Base-by-base conservation (phyloP, 2,888 invertebrate species). In the Mellilla xanthometata region DNA sequence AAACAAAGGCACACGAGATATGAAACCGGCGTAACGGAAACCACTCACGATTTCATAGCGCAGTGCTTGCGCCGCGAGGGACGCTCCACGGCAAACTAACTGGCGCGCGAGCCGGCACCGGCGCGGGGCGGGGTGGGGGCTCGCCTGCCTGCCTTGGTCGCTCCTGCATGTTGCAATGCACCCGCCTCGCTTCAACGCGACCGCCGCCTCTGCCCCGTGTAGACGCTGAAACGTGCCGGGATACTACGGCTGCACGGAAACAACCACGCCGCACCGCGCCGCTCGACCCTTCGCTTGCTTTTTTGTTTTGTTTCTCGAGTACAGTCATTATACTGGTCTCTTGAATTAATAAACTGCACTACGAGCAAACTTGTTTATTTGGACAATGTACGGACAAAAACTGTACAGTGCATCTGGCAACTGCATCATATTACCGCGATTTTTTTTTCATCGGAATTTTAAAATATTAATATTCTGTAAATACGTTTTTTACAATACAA, bases 71-170 rank as follows among this genome's bases (percentile, higher is more conserved):
- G 86, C 72, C 82, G 75, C 80, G 78, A 81, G 78, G 78, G 82
- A 86, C 87, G 87, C 87, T 76, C 85, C 68, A 77, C 81, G 81
- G 74, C 85, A 69, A 70, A 86, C 86, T 88, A 70, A 86, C 86
- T 88, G 84, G 82, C 85, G 72, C 65, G 73, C 74, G 77, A 63
- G 63, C 66, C 57, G 60, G 58, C 62, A 63, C 62, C 54, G 54
- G 43, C 62, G 75, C 71, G 80, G 71, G 76, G 73, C 72, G 76
- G 77, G 79, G 82, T 76, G 83, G 85, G 85, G 82, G 78, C 78
- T 76, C 75, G 80, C 72, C 72, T 69, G 76, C 69, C 72, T 67
- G 72, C 69, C 68, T 69, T 70, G 65, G 72, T 74, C 76, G 57
- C 68, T 71, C 76, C 60, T 87, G 87, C 87, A 85, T 80, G 81